Percentiles rank a stretch among this genome's conserved stretches.
phyloP scores from a whole-genome alignment of 2,888 invertebrate genomes.

The Andrena praecox region DNA sequence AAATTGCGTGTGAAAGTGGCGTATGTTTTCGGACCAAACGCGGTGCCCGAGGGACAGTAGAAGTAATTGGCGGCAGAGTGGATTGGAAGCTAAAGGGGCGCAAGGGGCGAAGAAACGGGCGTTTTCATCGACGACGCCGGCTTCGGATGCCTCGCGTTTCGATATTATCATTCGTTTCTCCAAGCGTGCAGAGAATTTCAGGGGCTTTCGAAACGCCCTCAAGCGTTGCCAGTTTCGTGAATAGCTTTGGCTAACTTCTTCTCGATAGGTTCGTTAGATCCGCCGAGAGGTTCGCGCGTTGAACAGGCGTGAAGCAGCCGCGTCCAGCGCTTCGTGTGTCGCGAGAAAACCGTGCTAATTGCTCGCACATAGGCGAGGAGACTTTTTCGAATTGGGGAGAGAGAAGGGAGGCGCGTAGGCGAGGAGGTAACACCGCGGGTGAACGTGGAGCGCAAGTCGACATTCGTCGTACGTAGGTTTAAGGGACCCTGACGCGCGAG shows the following conservation, averaged over 20 bases:
- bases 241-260: constrained; percentile 1
- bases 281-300: background rate
- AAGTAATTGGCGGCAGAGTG: background rate
- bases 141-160: background rate
- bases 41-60: constrained; percentile 34
- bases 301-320: constrained; percentile 14
- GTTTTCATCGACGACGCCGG: constrained; percentile 8
- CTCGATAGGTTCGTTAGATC: constrained; percentile 3
- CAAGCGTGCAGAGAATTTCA: background rate
- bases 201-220: background rate
- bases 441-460: constrained; percentile 68
- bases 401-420: constrained; percentile 55
- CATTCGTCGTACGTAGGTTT: constrained; percentile 64
- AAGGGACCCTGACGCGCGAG: constrained; percentile 53
- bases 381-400: constrained; percentile 32
- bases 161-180: constrained; percentile 8
- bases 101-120: background rate
- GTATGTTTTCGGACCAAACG: constrained; percentile 63
- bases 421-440: constrained; percentile 78
- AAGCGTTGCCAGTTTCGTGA: constrained; percentile 7
- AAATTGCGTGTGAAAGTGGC: constrained; percentile 63
- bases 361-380: constrained; percentile 15
- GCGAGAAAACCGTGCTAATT: constrained; percentile 10
- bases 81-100: too few relatives aligned
- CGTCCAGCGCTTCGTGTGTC: constrained; percentile 19